Evolutionary conservation across 2,888 invertebrate species (phyloP).

Genomic region (Stomorhina lunata): DNA sequence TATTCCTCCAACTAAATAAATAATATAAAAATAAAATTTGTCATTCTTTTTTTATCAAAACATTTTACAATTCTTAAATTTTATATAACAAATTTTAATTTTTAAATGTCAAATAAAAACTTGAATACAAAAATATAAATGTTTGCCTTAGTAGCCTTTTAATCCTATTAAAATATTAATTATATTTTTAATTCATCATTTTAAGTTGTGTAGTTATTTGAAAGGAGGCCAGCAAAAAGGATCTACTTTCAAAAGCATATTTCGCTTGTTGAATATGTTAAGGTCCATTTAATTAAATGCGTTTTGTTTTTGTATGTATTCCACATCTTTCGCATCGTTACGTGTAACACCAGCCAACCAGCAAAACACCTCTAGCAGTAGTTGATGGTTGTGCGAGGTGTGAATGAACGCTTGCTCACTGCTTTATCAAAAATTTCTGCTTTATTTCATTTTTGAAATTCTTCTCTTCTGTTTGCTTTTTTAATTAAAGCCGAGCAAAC

Average conservation of each 20-base stretch:
- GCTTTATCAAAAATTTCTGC: not conserved
- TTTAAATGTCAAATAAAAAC: not conserved
- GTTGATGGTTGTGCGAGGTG: not conserved
- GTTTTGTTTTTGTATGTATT: not conserved
- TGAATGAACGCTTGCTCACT: not conserved
- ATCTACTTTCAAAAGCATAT: too few species aligned
- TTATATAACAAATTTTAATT: not conserved
- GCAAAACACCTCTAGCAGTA: not conserved
- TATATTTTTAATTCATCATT: too few species aligned
- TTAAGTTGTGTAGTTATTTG: too few species aligned
- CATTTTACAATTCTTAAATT: not conserved
- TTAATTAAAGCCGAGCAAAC: constrained; percentile 40
- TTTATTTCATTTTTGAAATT: not conserved
- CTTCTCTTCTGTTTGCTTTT: not conserved
- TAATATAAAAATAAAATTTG: too few species aligned
- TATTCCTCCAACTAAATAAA: too few species aligned
- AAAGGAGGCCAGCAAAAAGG: too few species aligned
- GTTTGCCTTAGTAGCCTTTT: not conserved
- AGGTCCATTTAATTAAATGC: not conserved
- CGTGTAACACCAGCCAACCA: not conserved
- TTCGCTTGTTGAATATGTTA: not conserved
- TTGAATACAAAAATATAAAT: not conserved
- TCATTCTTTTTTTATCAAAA: too few species aligned
- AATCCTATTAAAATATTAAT: constrained; percentile 4
- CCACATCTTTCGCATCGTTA: not conserved